phyloP scores from a whole-genome alignment of 2,113 vertebrate genomes.

The Noctilio leporinus region DNA sequence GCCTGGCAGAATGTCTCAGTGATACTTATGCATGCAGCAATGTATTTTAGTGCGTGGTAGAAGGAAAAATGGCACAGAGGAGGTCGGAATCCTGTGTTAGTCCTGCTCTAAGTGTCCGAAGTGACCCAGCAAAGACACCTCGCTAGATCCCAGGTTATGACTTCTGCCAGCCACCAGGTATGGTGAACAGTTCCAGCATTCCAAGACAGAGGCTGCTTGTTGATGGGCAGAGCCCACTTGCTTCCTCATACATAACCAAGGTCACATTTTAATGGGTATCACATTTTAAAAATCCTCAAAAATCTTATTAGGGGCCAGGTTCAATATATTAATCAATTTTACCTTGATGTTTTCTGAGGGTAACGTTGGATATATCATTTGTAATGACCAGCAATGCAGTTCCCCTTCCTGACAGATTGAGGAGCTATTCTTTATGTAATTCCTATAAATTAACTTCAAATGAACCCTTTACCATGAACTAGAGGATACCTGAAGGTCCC shows the following conservation, averaged over 20 bases:
- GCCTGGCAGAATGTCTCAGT: background rate
- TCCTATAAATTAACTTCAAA: background rate
- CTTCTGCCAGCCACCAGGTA: background rate
- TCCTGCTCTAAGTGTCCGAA: background rate
- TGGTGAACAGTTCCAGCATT: background rate
- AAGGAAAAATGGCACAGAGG: background rate
- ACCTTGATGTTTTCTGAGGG: background rate
- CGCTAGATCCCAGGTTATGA: background rate
- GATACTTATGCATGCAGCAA: rapidly evolving
- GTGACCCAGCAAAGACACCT: background rate
- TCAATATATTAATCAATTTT: background rate
- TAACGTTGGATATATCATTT: background rate
- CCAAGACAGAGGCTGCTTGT: background rate
- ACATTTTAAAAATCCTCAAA: background rate
- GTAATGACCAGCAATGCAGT: background rate
- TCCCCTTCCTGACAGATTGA: background rate
- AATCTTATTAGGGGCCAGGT: background rate
- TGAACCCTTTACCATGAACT: background rate
- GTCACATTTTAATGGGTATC: background rate
- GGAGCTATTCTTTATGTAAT: background rate
- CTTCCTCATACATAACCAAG: background rate
- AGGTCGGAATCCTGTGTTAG: background rate
- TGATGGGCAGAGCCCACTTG: background rate
- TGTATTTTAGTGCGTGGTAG: background rate
- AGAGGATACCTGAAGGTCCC: background rate